Base-by-base conservation (phyloP, 2,888 invertebrate species). In the Xanthostigma xanthostigma region DNA sequence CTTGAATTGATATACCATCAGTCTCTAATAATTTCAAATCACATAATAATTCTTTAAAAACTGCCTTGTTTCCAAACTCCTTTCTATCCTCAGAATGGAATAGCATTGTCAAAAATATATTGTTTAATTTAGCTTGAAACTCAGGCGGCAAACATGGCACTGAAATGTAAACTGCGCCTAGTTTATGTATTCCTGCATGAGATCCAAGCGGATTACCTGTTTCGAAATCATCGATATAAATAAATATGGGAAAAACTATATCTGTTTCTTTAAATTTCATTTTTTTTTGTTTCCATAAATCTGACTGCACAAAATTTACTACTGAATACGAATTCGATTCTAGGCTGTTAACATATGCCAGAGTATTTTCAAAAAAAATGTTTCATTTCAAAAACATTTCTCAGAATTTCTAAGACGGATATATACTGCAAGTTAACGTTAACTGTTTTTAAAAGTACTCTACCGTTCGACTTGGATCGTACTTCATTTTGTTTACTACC, bases 141-240 rank as follows among this genome's bases (percentile, higher is more conserved):
- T 57, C 44, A 14, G 54, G 57, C 11, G 58, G 59, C 36, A 60
- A 41, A 44, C 49, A 49, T n/a, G 52, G 45, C 35, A 58, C 50
- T 35, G 54, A 44, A 13, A 53, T 49, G 53, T 59, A 59, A 17
- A 59, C 53, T 45, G 49, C 56, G 34, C 58, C 58, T 40, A 58
- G 46, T 50, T 59, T 60, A 42, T 58, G 50, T 12, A 45, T 45
- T 9, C 56, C 58, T 8, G 57, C 52, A 50, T 57, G 59, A 41
- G 54, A 56, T 9, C 58, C 58, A 33, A 59, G 40, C n/a, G 59
- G 55, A 51, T 59, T 58, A 36, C 57, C 55, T 9, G 51, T 45
- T 53, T 60, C 57, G 46, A 56, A 58, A 50, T 59, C 59, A 49
- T 58, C 58, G 49, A 45, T 54, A 50, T 53, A 56, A n/a, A 57